These are phyloP conservation scores for Thamnophis elegans DNA, from an alignment of 2,797 vertebrate species.

Conservation along the genomic window DNA sequence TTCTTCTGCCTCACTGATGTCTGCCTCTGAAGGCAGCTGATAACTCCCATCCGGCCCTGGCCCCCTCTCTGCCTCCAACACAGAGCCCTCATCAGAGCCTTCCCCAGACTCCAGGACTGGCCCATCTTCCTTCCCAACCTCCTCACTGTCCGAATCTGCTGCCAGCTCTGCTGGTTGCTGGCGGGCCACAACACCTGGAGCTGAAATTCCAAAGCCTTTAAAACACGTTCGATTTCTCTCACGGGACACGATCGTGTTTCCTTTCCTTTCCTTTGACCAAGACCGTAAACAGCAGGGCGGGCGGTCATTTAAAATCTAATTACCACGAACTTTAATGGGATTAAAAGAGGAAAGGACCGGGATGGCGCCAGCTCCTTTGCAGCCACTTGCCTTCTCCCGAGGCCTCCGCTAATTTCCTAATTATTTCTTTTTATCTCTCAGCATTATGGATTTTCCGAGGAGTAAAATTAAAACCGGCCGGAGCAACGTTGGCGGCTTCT, in stretches of 20 bases:
- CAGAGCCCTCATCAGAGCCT: too few relatives aligned
- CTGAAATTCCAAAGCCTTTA: neutral
- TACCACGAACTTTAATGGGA: constrained; percentile 30
- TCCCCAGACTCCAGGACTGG: too few relatives aligned
- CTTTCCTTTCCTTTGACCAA: neutral
- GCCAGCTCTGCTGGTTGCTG: too few relatives aligned
- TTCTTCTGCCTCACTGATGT: too few relatives aligned
- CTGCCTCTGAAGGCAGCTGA: too few relatives aligned
- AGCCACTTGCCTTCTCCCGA: constrained; percentile 23
- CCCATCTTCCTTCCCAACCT: too few relatives aligned
- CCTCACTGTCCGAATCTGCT: too few relatives aligned
- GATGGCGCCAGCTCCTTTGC: constrained; percentile 28
- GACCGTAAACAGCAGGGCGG: neutral
- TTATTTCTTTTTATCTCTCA: constrained; percentile 42
- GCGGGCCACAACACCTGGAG: neutral
- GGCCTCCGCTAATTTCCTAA: constrained; percentile 34
- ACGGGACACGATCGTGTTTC: neutral
- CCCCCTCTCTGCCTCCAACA: too few relatives aligned
- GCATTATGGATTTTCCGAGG: neutral
- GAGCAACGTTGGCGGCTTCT: neutral
- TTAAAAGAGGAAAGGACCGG: constrained; percentile 33
- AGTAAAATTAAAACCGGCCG: neutral
- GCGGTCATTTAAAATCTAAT: constrained; percentile 42
- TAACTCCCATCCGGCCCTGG: too few relatives aligned
- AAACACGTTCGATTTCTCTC: neutral